These are phyloP conservation scores for Poecilia picta DNA, from an alignment of 2,797 vertebrate species.

Conservation along the genomic window DNA sequence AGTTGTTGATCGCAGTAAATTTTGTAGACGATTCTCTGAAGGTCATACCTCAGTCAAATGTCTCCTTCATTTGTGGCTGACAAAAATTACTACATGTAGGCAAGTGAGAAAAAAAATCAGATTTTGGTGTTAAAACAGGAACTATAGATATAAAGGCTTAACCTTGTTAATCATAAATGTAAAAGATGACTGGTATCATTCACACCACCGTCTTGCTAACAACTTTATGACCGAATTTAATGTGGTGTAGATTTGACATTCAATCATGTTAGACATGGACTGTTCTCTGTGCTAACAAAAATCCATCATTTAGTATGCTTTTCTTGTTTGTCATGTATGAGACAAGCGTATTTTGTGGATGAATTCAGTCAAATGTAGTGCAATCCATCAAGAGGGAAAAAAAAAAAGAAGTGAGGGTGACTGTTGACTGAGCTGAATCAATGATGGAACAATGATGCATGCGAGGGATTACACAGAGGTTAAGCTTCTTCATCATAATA, in stretches of 20 bases:
- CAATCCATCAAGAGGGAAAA: not conserved
- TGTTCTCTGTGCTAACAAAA: not conserved
- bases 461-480: conserved; percentile 67
- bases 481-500: conserved; percentile 73
- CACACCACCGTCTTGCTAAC: not conserved
- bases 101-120: not conserved
- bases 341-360: not conserved
- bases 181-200: fast-evolving
- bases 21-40: not conserved
- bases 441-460: conserved; percentile 57
- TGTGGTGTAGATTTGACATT: not conserved
- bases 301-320: not conserved
- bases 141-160: not conserved
- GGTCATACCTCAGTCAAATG: not conserved
- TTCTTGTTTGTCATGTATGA: not conserved
- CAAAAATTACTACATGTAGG: not conserved
- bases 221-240: not conserved
- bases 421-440: conserved; percentile 53
- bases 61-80: not conserved
- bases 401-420: conserved; percentile 9
- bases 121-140: not conserved
- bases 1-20: not conserved
- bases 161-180: not conserved
- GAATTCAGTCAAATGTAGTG: not conserved
- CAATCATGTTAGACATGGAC: not conserved